Evolutionary conservation across 2,888 invertebrate genomes (phyloP), one percentile per base, ranked within the genome.

Genomic region (Loripinus fragilis): DNA sequence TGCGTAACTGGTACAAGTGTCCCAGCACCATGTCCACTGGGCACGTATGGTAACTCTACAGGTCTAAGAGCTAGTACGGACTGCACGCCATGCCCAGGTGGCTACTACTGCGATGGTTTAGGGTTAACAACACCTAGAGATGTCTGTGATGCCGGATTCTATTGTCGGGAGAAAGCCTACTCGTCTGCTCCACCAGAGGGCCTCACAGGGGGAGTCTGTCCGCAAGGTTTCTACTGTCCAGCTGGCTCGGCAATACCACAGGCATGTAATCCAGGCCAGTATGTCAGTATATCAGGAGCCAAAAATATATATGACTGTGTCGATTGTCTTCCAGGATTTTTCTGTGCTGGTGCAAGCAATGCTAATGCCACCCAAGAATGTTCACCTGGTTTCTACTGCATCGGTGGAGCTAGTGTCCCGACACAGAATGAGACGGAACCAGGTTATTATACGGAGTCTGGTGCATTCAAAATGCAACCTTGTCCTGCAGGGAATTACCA

Each of bases 181-280:
- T 91, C 92, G 3, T 93, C 93, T 23, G 92, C 93, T 5, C 93
- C 93, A 25, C 92, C 92, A 23, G 92, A 93, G 81, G 92, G 92
- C 23, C 74, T 89, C 30, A 93, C 91, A 12, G 93, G 93, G 10
- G 92, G 92, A 15, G 81, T 93, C 33, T 93, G 93, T 74, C 92
- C 92, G 0, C 90, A 89, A 28, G 93, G 93, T 68, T 92, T 92
- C 1, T 93, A 92, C 78, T 93, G 93, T 80, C 92, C 92, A 1
- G 83, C 88, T 20, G 91, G 90, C 0, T 90, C 91, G 1, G 92
- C 92, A 12, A 89, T 86, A 17, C 86, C 90, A 10, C 81, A 86
- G 23, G 78, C 92, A 0, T 93, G 93, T 83, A 86, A 83, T 5
- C 88, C 90, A 10, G 93, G 93, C 7, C 85, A 90, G 68, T 93